These are phyloP conservation scores for Tonatia bakeri DNA, from an alignment of 2,113 vertebrate species.

Conservation along the genomic window DNA sequence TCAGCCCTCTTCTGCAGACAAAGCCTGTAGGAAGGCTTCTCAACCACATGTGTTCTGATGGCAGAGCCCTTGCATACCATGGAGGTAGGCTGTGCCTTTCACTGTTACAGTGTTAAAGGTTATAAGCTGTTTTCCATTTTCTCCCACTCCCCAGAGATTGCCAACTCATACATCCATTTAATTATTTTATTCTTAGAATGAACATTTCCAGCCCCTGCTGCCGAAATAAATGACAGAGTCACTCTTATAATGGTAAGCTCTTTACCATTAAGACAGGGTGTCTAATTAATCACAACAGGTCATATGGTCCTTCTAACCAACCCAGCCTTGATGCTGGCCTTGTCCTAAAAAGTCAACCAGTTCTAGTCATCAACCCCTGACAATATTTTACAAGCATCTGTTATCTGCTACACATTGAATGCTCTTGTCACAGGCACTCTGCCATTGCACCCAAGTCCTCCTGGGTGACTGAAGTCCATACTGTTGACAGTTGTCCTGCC, in stretches of 20 bases:
- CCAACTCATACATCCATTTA: not conserved
- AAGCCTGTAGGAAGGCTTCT: not conserved
- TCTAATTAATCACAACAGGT: not conserved
- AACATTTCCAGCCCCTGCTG: not conserved
- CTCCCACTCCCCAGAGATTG: not conserved
- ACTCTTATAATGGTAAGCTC: not conserved
- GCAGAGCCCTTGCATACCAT: not conserved
- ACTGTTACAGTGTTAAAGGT: not conserved
- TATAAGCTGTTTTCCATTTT: not conserved
- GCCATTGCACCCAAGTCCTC: not conserved
- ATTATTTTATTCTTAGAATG: not conserved
- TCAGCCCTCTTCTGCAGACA: not conserved
- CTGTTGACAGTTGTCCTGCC: not conserved
- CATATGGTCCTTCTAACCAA: not conserved
- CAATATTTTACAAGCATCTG: not conserved
- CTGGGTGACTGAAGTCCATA: not conserved
- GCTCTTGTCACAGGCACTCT: not conserved
- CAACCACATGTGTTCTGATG: not conserved
- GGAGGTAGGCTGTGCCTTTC: not conserved
- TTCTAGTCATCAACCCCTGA: not conserved
- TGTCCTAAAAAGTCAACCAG: not conserved
- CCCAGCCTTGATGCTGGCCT: not conserved
- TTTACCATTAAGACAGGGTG: not conserved
- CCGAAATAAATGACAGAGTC: not conserved
- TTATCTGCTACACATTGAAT: not conserved